phyloP scores from a whole-genome alignment of 1,140 invertebrate species.

The Hyphantria cunea region DNA sequence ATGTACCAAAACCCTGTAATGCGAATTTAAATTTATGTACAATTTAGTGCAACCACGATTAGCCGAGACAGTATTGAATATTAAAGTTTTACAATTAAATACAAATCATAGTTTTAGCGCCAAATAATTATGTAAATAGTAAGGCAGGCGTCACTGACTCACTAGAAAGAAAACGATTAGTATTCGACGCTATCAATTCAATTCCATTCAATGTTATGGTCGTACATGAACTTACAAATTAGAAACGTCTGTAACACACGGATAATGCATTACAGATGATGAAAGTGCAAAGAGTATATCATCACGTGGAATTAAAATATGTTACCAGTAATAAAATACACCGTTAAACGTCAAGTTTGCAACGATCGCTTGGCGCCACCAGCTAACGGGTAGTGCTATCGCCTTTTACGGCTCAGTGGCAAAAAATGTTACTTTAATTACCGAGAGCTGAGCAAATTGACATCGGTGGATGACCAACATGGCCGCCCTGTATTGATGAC shows the following conservation, averaged over 20 bases:
- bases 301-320: not conserved
- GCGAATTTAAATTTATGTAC: no score
- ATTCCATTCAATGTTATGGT: conserved; percentile 1
- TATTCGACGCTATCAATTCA: conserved; percentile 3
- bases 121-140: conserved; percentile 23
- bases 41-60: no score
- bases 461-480: conserved; percentile 8
- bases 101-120: conserved; percentile 3
- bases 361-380: conserved; percentile 35
- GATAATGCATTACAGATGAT: not conserved
- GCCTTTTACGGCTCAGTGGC: conserved; percentile 26
- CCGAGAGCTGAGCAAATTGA: conserved; percentile 6
- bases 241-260: not conserved
- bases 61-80: not conserved
- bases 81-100: not conserved
- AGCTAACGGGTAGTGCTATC: conserved; percentile 33
- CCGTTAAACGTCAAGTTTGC: conserved; percentile 32
- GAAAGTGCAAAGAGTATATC: not conserved
- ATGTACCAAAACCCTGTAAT: no score
- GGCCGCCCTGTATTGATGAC: not conserved
- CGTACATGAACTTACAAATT: conserved; percentile 7
- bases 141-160: conserved; percentile 17
- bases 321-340: conserved; percentile 34
- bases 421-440: conserved; percentile 26
- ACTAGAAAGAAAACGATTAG: not conserved